phyloP scores from a whole-genome alignment of 1,140 invertebrate species.

The Bombus terrestris region DNA sequence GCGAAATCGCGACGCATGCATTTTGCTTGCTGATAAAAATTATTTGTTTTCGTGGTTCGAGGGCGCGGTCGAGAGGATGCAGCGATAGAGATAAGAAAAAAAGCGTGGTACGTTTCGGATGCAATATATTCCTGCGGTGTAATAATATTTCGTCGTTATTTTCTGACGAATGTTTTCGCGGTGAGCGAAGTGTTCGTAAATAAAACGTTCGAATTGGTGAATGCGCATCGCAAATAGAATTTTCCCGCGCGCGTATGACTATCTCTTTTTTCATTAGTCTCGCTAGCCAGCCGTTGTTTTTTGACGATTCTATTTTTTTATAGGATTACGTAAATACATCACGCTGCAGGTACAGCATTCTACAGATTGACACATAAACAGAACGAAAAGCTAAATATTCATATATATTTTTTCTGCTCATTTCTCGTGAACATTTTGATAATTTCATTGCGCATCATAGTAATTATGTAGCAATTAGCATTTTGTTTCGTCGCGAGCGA shows the following conservation, averaged over 20 bases:
- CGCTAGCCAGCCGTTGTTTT: not conserved
- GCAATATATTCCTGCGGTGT: conserved; percentile 41
- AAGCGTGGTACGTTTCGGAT: not conserved
- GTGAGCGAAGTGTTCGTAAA: conserved; percentile 34
- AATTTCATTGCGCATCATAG: not conserved
- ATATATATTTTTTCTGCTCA: not conserved
- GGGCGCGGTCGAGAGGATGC: not conserved
- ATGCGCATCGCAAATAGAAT: conserved; percentile 42
- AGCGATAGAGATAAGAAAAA: conserved; percentile 37
- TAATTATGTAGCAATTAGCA: not conserved
- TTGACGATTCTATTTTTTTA: conserved; percentile 28
- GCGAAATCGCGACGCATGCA: not conserved
- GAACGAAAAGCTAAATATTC: not conserved
- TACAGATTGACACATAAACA: conserved; percentile 21
- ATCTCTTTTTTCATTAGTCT: not conserved
- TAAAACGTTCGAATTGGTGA: conserved; percentile 39
- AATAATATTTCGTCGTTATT: conserved; percentile 43
- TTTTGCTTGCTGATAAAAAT: conserved; percentile 23
- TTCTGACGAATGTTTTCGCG: conserved; percentile 16
- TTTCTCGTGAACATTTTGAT: not conserved
- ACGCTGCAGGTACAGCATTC: not conserved
- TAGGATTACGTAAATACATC: conserved; percentile 37
- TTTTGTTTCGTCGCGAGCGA: not conserved
- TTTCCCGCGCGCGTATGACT: not conserved
- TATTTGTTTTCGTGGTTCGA: conserved; percentile 35